A percentile compares a stretch with the other conserved stretches of the same genome.
phyloP scores from a whole-genome alignment of 2,113 vertebrate genomes.

The Gobio gobio region DNA sequence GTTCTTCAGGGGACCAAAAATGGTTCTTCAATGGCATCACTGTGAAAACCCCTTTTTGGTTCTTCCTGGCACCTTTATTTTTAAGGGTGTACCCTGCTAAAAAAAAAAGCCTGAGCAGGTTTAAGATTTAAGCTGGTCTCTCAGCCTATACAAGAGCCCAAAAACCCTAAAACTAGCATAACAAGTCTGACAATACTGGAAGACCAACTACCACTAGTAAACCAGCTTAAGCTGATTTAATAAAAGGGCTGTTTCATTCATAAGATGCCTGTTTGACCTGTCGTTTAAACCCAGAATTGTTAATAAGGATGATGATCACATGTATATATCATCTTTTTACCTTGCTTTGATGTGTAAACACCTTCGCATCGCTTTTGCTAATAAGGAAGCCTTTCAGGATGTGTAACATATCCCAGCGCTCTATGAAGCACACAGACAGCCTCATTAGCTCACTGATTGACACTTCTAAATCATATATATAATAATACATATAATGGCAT shows the following conservation, averaged over 20 bases:
- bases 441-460: constrained; percentile 3
- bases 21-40: too few species aligned
- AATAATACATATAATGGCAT: neutral
- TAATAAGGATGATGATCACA: constrained; percentile 18
- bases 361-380: neutral
- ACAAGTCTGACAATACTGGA: neutral
- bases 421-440: neutral
- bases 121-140: neutral
- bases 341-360: constrained; percentile 13
- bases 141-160: neutral
- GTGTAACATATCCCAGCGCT: constrained; percentile 2
- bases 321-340: neutral
- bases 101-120: neutral
- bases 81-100: neutral
- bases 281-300: neutral
- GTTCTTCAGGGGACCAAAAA: too few species aligned
- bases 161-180: neutral
- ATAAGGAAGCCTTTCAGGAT: constrained; percentile 9
- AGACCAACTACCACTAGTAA: neutral
- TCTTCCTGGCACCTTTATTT: too few species aligned
- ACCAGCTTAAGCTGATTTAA: neutral
- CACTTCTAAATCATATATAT: constrained; percentile 10
- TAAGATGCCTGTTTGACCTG: constrained; percentile 4
- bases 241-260: neutral
- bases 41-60: too few species aligned